A percentile compares a stretch with the other conserved stretches of the same genome.
Evolutionary conservation across 92 coral and sea anemone genomes (phyloP).

Genomic region (Montipora capitata): DNA sequence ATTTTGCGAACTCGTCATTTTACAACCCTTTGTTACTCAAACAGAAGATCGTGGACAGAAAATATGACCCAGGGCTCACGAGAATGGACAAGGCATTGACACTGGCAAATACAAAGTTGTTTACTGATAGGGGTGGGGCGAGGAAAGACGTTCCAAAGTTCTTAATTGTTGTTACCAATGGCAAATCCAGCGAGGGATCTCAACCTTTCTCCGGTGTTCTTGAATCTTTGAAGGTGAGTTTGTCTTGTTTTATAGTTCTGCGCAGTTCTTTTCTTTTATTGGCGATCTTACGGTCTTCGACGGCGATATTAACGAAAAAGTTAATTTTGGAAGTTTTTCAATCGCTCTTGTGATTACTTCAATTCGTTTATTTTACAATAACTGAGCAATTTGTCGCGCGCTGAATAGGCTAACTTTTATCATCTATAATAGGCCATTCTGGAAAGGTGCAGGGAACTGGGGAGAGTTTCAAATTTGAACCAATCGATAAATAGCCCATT

Average conservation of each 20-base stretch:
- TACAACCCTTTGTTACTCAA: constrained; percentile 77
- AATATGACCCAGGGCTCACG: constrained; percentile 84
- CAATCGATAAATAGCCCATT: too few relatives aligned
- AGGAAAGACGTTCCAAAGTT: constrained; percentile 87
- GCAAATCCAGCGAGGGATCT: constrained; percentile 72
- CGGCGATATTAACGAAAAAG: too few relatives aligned
- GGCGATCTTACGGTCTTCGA: too few relatives aligned
- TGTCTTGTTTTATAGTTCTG: too few relatives aligned
- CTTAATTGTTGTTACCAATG: constrained; percentile 85
- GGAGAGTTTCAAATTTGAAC: too few relatives aligned
- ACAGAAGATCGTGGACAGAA: constrained; percentile 75
- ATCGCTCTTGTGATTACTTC: too few relatives aligned
- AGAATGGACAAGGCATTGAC: constrained; percentile 88
- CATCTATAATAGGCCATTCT: too few relatives aligned
- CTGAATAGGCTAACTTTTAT: too few relatives aligned
- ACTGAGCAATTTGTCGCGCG: too few relatives aligned
- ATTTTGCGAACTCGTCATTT: constrained; percentile 75
- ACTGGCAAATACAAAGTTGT: constrained; percentile 80
- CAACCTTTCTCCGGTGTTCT: constrained; percentile 79
- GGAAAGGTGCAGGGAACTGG: too few relatives aligned
- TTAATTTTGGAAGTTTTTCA: too few relatives aligned
- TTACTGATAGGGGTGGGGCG: constrained; percentile 86
- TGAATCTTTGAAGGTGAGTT: constrained; percentile 79
- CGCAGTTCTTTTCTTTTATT: not conserved
- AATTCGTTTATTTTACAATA: too few relatives aligned